Percentiles rank a stretch among this genome's conserved stretches.
These are phyloP conservation scores for Ictalurus punctatus DNA, from an alignment of 2,113 vertebrate species.

Conservation along the genomic window DNA sequence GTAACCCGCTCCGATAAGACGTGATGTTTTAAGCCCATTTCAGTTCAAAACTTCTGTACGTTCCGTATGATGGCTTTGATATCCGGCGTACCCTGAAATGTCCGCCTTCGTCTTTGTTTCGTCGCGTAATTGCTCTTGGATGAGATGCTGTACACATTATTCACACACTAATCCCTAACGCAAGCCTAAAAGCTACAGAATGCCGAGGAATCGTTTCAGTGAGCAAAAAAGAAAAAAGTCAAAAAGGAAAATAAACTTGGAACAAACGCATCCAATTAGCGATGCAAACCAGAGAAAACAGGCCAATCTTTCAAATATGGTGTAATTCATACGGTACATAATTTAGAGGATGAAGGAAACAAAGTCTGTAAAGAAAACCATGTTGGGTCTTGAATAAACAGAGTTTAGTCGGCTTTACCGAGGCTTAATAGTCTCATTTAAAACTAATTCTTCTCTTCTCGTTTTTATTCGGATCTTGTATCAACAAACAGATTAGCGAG, in stretches of 20 bases:
- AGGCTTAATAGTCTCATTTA: constrained; percentile 30
- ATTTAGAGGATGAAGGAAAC: constrained; percentile 16
- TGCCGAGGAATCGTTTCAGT: background rate
- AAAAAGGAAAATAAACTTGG: background rate
- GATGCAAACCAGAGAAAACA: background rate
- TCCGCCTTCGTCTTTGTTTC: background rate
- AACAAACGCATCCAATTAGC: background rate
- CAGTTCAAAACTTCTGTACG: background rate
- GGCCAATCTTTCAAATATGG: background rate
- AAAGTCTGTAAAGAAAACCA: background rate
- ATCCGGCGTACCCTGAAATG: background rate
- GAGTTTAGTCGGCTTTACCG: background rate
- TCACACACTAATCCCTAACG: background rate
- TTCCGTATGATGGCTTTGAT: background rate
- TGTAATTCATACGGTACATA: background rate
- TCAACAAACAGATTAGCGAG: constrained; percentile 33
- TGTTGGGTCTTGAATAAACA: constrained; percentile 3
- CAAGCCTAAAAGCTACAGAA: background rate
- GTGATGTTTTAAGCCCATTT: background rate
- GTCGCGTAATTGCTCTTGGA: background rate
- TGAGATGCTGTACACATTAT: background rate
- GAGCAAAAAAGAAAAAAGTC: background rate
- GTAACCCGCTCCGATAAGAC: background rate
- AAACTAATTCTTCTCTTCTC: constrained; percentile 19
- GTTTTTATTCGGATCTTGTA: constrained; percentile 11